These are phyloP conservation scores for Choreutis nemorana DNA, from an alignment of 2,888 invertebrate species.

Conservation along the genomic window DNA sequence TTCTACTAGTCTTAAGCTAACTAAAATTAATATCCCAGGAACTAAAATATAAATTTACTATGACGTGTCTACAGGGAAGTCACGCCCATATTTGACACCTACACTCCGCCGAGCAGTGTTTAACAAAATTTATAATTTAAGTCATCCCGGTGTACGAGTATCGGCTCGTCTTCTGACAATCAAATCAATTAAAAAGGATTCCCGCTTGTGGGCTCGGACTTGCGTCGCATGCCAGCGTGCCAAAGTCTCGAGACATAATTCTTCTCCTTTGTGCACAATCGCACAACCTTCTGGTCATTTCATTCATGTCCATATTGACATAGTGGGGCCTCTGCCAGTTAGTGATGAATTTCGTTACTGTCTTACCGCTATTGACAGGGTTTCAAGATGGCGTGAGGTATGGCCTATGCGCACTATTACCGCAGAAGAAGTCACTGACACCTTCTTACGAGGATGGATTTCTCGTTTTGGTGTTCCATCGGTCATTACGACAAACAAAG, in stretches of 20 bases:
- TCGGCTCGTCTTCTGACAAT: slow-evolving; percentile 15
- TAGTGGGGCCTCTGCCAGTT: slow-evolving; percentile 16
- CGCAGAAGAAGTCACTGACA: slow-evolving; percentile 11
- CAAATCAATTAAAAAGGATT: slow-evolving; percentile 20
- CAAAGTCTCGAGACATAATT: slow-evolving; percentile 11
- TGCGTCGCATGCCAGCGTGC: slow-evolving; percentile 23
- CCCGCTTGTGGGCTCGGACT: slow-evolving; percentile 17
- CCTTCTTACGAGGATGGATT: slow-evolving; percentile 12
- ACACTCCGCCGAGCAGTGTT: slow-evolving; percentile 7
- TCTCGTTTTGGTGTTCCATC: slow-evolving; percentile 13
- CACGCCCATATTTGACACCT: slow-evolving; percentile 10
- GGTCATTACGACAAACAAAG: slow-evolving; percentile 12
- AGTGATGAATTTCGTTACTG: slow-evolving; percentile 10
- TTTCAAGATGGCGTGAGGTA: slow-evolving; percentile 16
- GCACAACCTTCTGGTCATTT: slow-evolving; percentile 10
- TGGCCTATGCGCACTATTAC: slow-evolving; percentile 13
- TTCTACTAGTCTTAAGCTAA: slow-evolving; percentile 9
- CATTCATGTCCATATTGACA: slow-evolving; percentile 28
- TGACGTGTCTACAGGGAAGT: slow-evolving; percentile 9
- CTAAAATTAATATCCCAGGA: slow-evolving; percentile 8
- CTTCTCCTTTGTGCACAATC: slow-evolving; percentile 9
- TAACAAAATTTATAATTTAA: slow-evolving; percentile 9
- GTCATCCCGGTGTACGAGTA: slow-evolving; percentile 11
- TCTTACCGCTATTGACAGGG: slow-evolving; percentile 19
- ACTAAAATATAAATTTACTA: slow-evolving; percentile 8